Conservation (phyloP, 2,888 invertebrate genomes). For the Schrankia costaestrigalis region DNA sequence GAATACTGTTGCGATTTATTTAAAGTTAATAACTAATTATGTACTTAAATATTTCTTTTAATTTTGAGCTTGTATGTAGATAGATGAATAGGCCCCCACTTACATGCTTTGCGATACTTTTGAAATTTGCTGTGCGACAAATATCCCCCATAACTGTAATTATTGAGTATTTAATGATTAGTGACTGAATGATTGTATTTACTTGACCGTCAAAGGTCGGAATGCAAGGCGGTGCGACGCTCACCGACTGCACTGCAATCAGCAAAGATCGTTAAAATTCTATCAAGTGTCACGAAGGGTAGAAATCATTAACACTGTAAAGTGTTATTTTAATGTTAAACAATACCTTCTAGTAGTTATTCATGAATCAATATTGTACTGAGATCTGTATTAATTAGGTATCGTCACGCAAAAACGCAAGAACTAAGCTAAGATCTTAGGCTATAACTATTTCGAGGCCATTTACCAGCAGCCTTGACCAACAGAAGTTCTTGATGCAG, state of each 20-base stretch:
- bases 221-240: conserved; percentile 59
- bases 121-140: conserved; percentile 68
- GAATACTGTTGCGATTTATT: conserved; percentile 53
- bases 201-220: conserved; percentile 73
- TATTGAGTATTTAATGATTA: conserved; percentile 59
- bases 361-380: conserved; percentile 15
- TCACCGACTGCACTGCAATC: conserved; percentile 49
- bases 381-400: conserved; percentile 39
- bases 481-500: conserved; percentile 54
- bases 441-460: conserved; percentile 54
- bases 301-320: conserved; percentile 9
- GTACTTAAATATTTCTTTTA: conserved; percentile 30
- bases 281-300: conserved; percentile 37
- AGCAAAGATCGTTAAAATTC: conserved; percentile 45
- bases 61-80: conserved; percentile 22
- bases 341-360: conserved; percentile 15
- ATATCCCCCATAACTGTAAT: conserved; percentile 51
- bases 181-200: conserved; percentile 66
- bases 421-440: conserved; percentile 44
- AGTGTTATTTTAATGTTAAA: conserved; percentile 3
- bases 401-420: conserved; percentile 57
- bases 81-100: too few relatives aligned
- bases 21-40: too few relatives aligned
- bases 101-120: conserved; percentile 58
- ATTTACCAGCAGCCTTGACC: conserved; percentile 57